Evolutionary conservation across 2,113 vertebrate species (phyloP).

Genomic region (Tachysurus fulvidraco): DNA sequence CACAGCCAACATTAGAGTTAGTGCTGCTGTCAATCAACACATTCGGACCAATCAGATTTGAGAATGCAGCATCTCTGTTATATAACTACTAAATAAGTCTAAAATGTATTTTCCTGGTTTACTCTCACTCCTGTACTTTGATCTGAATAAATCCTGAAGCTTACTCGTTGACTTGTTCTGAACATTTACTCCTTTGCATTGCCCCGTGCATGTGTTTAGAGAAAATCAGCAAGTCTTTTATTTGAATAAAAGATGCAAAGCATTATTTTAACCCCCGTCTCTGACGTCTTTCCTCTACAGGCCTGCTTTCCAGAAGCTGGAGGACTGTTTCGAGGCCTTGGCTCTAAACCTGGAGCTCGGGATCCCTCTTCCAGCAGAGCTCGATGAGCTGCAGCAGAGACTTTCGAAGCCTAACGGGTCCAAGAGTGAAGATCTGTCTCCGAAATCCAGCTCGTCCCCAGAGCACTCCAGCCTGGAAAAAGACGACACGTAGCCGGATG

Average conservation of each 20-base stretch:
- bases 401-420: conserved; percentile 65
- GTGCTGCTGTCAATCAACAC: neutral
- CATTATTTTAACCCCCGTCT: neutral
- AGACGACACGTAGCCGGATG: conserved; percentile 55
- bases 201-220: neutral
- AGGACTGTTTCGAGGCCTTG: conserved; percentile 91
- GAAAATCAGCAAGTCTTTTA: neutral
- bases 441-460: conserved; percentile 53
- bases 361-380: conserved; percentile 88
- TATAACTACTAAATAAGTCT: neutral
- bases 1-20: neutral
- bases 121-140: neutral
- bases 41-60: neutral
- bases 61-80: neutral
- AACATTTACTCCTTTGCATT: neutral
- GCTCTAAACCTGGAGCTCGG: conserved; percentile 88
- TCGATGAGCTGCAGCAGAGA: conserved; percentile 88
- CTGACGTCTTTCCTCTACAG: conserved; percentile 62
- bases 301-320: conserved; percentile 90
- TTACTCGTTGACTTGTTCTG: neutral
- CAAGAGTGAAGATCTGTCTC: conserved; percentile 50
- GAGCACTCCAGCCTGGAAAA: conserved; percentile 53
- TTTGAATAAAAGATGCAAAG: conserved; percentile 3
- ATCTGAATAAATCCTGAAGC: neutral
- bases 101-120: neutral